These are phyloP conservation scores for Labroides dimidiatus DNA, from an alignment of 2,797 vertebrate genomes.

Conservation along the genomic window DNA sequence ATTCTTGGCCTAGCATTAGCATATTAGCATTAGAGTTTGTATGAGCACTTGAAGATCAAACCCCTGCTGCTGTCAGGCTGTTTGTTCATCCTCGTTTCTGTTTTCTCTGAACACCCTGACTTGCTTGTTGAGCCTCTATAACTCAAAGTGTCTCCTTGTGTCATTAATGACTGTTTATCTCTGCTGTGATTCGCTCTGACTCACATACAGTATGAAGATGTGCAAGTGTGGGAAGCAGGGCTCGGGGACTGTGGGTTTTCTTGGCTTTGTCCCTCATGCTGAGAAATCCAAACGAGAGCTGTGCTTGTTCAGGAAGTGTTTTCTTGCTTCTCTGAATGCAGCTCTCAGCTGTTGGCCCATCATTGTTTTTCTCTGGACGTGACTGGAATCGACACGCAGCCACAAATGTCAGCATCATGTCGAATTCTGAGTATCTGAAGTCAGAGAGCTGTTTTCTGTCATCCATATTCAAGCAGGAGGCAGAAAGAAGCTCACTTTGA, in stretches of 20 bases:
- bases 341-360: slow-evolving; percentile 25
- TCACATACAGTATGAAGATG: slow-evolving; percentile 42
- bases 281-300: slow-evolving; percentile 47
- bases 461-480: slow-evolving; percentile 11
- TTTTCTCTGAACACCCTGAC: slow-evolving; percentile 4
- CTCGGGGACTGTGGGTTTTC: slow-evolving; percentile 34
- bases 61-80: not conserved
- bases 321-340: slow-evolving; percentile 37
- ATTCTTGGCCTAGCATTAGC: too few species aligned
- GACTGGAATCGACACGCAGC: slow-evolving; percentile 46
- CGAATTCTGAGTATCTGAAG: slow-evolving; percentile 30
- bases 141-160: slow-evolving; percentile 11
- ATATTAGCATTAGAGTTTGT: not conserved
- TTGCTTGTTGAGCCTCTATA: slow-evolving; percentile 9
- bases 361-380: slow-evolving; percentile 39
- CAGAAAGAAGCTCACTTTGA: slow-evolving; percentile 6
- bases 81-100: not conserved
- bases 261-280: slow-evolving; percentile 34
- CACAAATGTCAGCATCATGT: slow-evolving; percentile 13
- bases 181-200: slow-evolving; percentile 59
- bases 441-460: slow-evolving; percentile 25
- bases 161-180: slow-evolving; percentile 57
- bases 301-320: slow-evolving; percentile 51
- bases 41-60: not conserved
- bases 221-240: slow-evolving; percentile 36